These are phyloP conservation scores for Macaria liturata DNA, from an alignment of 2,888 invertebrate genomes.

Conservation along the genomic window DNA sequence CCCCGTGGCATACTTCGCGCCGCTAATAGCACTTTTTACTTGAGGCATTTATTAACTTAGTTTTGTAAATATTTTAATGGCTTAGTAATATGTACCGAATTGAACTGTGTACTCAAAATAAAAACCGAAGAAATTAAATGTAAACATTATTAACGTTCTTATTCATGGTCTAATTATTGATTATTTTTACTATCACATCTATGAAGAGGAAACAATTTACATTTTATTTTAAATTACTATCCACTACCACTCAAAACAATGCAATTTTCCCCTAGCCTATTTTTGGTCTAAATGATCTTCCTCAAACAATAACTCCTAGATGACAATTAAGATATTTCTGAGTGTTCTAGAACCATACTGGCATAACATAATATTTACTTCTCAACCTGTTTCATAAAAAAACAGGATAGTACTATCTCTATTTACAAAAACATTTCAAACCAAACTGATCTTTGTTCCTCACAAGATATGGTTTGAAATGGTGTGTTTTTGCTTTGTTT, in stretches of 20 bases:
- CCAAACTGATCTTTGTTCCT: slow-evolving; percentile 9
- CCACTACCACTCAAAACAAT: no score
- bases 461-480: slow-evolving; percentile 2
- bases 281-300: no score
- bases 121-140: slow-evolving; percentile 14
- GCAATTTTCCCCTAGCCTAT: no score
- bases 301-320: no score
- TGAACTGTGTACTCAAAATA: slow-evolving; percentile 27
- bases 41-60: slow-evolving; percentile 30
- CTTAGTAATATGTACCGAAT: slow-evolving; percentile 26
- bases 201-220: no score
- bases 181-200: no score
- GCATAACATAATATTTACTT: slow-evolving; percentile 8
- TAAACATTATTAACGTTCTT: no score
- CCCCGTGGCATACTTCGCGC: slow-evolving; percentile 32
- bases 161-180: no score
- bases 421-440: slow-evolving; percentile 6
- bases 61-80: slow-evolving; percentile 29
- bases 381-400: slow-evolving; percentile 26
- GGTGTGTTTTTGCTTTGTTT: slow-evolving; percentile 1
- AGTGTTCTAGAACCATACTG: slow-evolving; percentile 11
- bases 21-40: slow-evolving; percentile 39
- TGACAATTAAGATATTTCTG: no score
- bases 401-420: slow-evolving; percentile 12
- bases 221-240: no score